Evolutionary conservation across 2,113 vertebrate species (phyloP), one percentile per base, ranked within the genome.

Genomic region (Dolichotis patagonum): DNA sequence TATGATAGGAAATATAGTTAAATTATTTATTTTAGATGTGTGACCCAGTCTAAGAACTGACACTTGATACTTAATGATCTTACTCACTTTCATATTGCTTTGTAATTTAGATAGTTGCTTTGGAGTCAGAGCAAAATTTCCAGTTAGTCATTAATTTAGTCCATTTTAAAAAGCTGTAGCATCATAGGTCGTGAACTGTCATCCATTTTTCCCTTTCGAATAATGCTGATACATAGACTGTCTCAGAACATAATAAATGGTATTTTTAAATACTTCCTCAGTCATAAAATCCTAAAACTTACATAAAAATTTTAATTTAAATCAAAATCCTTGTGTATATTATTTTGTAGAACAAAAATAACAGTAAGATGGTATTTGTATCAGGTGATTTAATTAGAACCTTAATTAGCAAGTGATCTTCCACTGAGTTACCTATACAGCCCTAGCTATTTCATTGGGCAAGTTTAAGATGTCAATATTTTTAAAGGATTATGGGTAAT

Each of bases 1-100:
- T 35, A 63, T 71, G 20, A 87, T 43, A 88, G 19, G 49, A 91
- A 80, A 78, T 93, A 82, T 0, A 49, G 65, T 63, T 46, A 38
- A 46, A 71, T 13, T 85, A 73, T 90, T 84, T 95, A 87, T 96
- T 94, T 82, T 82, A 86, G 24, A 80, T 63, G 14, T 88, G 20
- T 69, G 43, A 91, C 2, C 24, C 9, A 88, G 20, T 96, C 7
- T 85, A 78, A 60, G 17, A 88, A 94, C 7, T 56, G 28, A 22
- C 63, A 77, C 14, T 89, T 91, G 12, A 85, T 78, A 77, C 49
- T 89, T 84, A 84, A 95, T 58, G 13, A 85, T 63, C 11, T 73
- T 35, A 62, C 38, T 87, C 49, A 90, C 17, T 92, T 85, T 87
- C 73, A 58, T 38, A 43, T 49, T 38, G 28, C 30, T 96, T 80